A percentile compares a stretch with the other conserved stretches of the same genome.
Evolutionary conservation across 2,797 vertebrate species (phyloP).

Genomic region (Botia almorhae): DNA sequence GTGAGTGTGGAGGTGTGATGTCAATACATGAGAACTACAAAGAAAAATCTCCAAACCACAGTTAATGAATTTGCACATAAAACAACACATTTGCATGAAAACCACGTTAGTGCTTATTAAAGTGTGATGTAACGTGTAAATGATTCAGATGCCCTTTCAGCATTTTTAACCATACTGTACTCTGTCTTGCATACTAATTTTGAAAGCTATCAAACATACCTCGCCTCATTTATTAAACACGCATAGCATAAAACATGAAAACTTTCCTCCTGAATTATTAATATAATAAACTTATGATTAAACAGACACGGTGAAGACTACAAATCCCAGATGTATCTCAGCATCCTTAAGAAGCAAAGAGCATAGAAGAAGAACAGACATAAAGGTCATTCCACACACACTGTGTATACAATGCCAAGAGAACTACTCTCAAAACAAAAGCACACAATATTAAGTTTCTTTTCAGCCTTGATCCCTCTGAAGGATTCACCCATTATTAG

Average conservation of each 20-base stretch:
- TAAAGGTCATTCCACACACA: background rate
- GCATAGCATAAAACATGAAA: background rate
- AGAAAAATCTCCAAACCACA: background rate
- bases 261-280: slow-evolving; percentile 3
- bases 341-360: slow-evolving; percentile 17
- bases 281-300: slow-evolving; percentile 25
- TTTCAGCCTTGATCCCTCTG: slow-evolving; percentile 2
- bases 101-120: background rate
- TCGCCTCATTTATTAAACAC: slow-evolving; percentile 1
- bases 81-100: background rate
- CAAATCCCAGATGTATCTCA: background rate
- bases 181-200: background rate
- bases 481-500: background rate
- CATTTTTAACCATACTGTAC: background rate
- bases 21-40: background rate
- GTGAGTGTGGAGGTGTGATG: background rate
- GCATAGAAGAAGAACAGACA: background rate
- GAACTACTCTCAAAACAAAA: background rate
- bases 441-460: slow-evolving; percentile 18
- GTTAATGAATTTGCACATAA: background rate
- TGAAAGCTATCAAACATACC: background rate
- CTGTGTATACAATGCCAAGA: background rate
- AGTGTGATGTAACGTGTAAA: background rate
- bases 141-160: background rate
- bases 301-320: slow-evolving; percentile 9